Percentiles rank a stretch among this genome's conserved stretches.
phyloP scores from a whole-genome alignment of 2,113 vertebrate species.

The Pleuronectes platessa region DNA sequence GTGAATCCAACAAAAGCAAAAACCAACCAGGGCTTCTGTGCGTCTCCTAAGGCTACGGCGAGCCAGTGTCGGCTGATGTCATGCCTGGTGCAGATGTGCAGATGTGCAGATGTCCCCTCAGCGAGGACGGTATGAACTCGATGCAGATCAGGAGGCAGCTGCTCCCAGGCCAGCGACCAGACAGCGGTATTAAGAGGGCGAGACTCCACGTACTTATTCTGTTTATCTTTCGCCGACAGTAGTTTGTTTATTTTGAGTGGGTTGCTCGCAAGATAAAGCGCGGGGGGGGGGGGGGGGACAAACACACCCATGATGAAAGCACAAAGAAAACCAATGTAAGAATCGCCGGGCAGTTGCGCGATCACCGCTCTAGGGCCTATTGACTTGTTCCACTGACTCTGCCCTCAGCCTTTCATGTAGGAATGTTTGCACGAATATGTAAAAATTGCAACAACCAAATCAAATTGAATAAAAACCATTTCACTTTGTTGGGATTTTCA shows the following conservation, averaged over 20 bases:
- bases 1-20: conserved; percentile 40
- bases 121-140: conserved; percentile 7
- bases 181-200: conserved; percentile 29
- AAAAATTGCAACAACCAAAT: neutral
- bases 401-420: neutral
- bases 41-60: conserved; percentile 50
- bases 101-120: conserved; percentile 72
- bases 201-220: neutral
- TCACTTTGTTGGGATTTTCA: conserved; percentile 2
- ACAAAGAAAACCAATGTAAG: conserved; percentile 7
- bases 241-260: neutral
- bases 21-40: conserved; percentile 23
- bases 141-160: conserved; percentile 66
- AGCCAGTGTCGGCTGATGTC: conserved; percentile 58
- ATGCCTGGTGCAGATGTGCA: conserved; percentile 40
- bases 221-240: conserved; percentile 45
- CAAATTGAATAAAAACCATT: neutral
- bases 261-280: conserved; percentile 15
- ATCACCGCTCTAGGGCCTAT: neutral
- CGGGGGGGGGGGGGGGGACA: no score
- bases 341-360: neutral
- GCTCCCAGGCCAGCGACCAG: conserved; percentile 38
- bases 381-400: conserved; percentile 1
- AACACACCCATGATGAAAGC: neutral
- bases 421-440: neutral